Percentiles rank a stretch among this genome's conserved stretches.
phyloP scores from a whole-genome alignment of 2,113 vertebrate genomes.

The Hemibagrus wyckioides region DNA sequence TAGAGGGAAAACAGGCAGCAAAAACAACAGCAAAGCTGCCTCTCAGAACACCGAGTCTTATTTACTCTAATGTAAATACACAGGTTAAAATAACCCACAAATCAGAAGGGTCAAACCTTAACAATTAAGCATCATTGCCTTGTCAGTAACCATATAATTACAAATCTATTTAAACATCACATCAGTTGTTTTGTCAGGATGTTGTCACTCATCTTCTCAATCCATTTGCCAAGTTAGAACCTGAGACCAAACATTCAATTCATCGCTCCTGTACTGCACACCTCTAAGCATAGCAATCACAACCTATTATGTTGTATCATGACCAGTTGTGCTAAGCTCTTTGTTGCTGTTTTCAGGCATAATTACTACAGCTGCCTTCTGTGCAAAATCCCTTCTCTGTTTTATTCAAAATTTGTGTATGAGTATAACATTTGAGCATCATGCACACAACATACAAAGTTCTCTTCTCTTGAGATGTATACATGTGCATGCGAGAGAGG shows the following conservation, averaged over 20 bases:
- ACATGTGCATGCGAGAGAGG: not conserved
- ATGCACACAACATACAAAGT: not conserved
- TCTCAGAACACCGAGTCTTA: constrained; percentile 44
- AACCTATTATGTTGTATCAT: constrained; percentile 58
- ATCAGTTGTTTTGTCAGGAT: not conserved
- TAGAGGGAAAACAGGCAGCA: constrained; percentile 55
- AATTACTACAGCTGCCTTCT: not conserved
- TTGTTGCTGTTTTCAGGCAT: not conserved
- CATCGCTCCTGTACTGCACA: constrained; percentile 51
- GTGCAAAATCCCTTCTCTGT: no score
- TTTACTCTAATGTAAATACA: constrained; percentile 41
- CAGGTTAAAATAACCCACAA: constrained; percentile 30
- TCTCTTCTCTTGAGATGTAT: not conserved
- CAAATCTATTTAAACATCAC: constrained; percentile 28
- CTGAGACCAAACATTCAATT: constrained; percentile 31
- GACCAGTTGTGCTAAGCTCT: constrained; percentile 34
- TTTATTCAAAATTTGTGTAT: not conserved
- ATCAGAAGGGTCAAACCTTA: not conserved
- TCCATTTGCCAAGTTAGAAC: not conserved
- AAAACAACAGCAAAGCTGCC: constrained; percentile 49
- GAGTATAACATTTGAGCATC: not conserved
- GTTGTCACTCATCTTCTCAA: constrained; percentile 15
- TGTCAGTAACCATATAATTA: constrained; percentile 39
- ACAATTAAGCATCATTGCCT: constrained; percentile 1
- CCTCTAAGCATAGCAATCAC: constrained; percentile 64